These are phyloP conservation scores for Sus cebifrons DNA, from an alignment of 2,797 vertebrate genomes.

Conservation along the genomic window DNA sequence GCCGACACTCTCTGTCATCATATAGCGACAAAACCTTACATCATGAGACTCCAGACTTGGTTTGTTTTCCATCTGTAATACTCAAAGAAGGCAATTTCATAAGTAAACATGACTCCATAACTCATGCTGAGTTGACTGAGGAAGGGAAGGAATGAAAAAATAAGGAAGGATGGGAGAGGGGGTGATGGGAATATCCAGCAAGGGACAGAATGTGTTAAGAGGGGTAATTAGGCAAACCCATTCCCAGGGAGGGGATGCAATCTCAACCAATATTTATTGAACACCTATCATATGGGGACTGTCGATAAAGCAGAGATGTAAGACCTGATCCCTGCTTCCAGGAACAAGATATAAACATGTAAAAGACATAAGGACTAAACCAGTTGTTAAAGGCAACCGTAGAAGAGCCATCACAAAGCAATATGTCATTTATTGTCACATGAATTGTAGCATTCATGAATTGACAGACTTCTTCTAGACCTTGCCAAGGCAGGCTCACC, in stretches of 20 bases:
- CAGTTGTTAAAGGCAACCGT: not conserved
- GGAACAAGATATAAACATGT: not conserved
- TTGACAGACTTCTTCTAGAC: not conserved
- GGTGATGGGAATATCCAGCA: not conserved
- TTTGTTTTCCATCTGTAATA: not conserved
- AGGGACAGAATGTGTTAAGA: not conserved
- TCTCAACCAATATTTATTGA: not conserved
- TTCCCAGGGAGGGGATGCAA: not conserved
- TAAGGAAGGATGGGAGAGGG: not conserved
- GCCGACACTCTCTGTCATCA: not conserved
- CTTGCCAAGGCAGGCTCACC: not conserved
- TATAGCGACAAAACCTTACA: not conserved
- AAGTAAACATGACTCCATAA: not conserved
- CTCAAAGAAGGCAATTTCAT: not conserved
- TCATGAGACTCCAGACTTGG: not conserved
- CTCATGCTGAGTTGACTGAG: constrained; percentile 65
- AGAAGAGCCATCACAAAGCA: not conserved
- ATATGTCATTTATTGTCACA: constrained; percentile 8
- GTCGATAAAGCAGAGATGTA: not conserved
- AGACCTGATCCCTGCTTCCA: not conserved
- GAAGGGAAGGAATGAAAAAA: not conserved
- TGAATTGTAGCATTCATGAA: not conserved
- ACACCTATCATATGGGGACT: not conserved
- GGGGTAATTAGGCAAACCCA: constrained; percentile 30
- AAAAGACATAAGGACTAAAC: constrained; percentile 5